Evolutionary conservation across 2,888 invertebrate genomes (phyloP), one percentile per base, ranked within the genome.

Genomic region (Acanthococcus lagerstroemiae): DNA sequence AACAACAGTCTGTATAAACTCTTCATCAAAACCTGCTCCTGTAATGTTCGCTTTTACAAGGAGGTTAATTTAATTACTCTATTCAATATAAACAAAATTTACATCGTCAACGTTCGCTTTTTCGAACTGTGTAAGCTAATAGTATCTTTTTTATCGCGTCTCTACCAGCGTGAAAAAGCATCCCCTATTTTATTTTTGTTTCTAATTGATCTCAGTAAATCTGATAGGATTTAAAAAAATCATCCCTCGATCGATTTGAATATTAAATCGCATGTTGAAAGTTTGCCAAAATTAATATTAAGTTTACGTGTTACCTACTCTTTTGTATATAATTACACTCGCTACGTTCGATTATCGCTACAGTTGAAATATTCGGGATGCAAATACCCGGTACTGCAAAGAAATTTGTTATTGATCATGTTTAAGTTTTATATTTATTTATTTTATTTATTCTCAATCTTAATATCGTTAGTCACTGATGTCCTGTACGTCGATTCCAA

Each of bases 1-100:
- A 86, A 79, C 82, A 80, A 26, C 65, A 65, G 46, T 24, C 55
- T 24, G 25, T 46, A 19, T 65, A 65, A 56, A 52, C 21, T 6
- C 12, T 37, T 37, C n/a, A 2, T 2, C 2, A 15, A 15, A 9
- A 1, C 37, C 37, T 37, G 3, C 37, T 3, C 1, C n/a, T n/a
- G n/a, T n/a, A n/a, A n/a, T n/a, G n/a, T n/a, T n/a, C n/a, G n/a
- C n/a, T n/a, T n/a, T n/a, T n/a, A n/a, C 3, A 3, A 3, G 37
- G 37, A 37, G 37, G n/a, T 37, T 37, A 37, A 37, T 37, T 37
- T 37, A 37, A 37, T 37, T n/a, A n/a, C n/a, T 37, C 37, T 37
- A 37, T 37, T 37, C n/a, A n/a, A 37, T 37, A 37, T n/a, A 37
- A 15, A 1, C 37, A 37, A 37, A n/a, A 37, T 2, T 37, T n/a